Percentiles rank a stretch among this genome's conserved stretches.
Conservation (phyloP, 2,797 vertebrate genomes). For the Lycodopsis pacificus region DNA sequence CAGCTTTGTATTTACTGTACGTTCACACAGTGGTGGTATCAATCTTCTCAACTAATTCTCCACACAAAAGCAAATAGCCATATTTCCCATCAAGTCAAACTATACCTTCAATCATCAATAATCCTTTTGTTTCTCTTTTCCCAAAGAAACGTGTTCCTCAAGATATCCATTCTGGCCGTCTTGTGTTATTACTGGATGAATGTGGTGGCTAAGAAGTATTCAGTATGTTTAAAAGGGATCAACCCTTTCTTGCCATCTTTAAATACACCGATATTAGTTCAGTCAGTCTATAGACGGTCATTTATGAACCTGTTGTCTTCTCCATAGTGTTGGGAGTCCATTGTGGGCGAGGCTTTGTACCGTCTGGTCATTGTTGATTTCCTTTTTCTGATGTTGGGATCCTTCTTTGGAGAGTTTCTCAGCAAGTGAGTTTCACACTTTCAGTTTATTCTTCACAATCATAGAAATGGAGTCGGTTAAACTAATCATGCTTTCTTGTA, state of each 20-base stretch:
- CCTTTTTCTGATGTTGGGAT: conserved; percentile 91
- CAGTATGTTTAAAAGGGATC: conserved; percentile 62
- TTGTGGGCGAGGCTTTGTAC: conserved; percentile 94
- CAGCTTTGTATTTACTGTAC: not conserved
- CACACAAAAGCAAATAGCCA: not conserved
- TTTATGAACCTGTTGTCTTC: conserved; percentile 9
- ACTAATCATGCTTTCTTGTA: not conserved
- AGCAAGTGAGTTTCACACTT: conserved; percentile 84
- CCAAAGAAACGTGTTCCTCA: conserved; percentile 90
- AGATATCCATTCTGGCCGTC: conserved; percentile 91
- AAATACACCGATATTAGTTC: not conserved
- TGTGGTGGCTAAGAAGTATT: conserved; percentile 67
- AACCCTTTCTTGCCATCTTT: not conserved
- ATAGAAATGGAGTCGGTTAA: not conserved
- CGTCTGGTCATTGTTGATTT: conserved; percentile 93
- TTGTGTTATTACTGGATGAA: conserved; percentile 95
- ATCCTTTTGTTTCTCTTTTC: not conserved
- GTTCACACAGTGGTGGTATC: not conserved
- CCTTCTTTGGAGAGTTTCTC: conserved; percentile 95
- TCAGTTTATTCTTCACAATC: not conserved
- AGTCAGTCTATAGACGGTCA: not conserved
- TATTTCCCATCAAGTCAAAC: not conserved
- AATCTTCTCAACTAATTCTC: not conserved
- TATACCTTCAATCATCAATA: not conserved
- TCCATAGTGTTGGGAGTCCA: conserved; percentile 94